Base-by-base conservation (phyloP, 2,797 vertebrate genomes). In the Capromys pilorides region DNA sequence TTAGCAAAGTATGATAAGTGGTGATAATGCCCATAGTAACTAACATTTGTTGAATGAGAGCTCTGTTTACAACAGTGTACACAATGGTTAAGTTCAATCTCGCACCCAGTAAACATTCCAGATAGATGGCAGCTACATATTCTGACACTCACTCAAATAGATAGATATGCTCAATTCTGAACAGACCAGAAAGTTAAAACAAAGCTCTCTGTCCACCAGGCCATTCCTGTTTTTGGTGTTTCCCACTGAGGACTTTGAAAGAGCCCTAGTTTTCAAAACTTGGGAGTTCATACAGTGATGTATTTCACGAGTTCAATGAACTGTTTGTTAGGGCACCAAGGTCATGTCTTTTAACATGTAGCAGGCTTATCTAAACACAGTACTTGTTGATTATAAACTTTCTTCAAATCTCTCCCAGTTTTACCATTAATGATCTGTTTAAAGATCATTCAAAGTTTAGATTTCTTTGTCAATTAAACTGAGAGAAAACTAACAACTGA, bases 391-490 rank as follows among this genome's bases (percentile, higher is more conserved):
- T 84, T 82, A 39, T 83, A 96, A 96, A 96, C 45, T 94, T 94
- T 94, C 49, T 96, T 94, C 69, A 90, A 85, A 82, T 93, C 14
- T 95, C 45, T 80, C 59, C 22, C 33, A 86, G 69, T 11, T 64
- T 90, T 73, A 21, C 49, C 62, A 94, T 94, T 96, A 95, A 84
- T 95, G 91, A 94, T 95, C 87, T 90, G 66, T 93, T 95, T 94
- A 90, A 86, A 86, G 79, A 33, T 94, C 96, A 93, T 90, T 97
- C 61, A 90, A 92, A 95, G 77, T 78, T 82, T 94, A 77, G 36
- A 92, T 95, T 91, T 92, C 82, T 86, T 96, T 96, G 86, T 84
- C 93, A 97, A 88, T 91, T 96, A 96, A 95, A 66, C 81, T 94
- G 36, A 96, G 28, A 71, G 79, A n/a, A 92, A 31, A 31, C n/a